Base-by-base conservation (phyloP, 2,797 vertebrate genomes). In the Adrianichthys oophorus region DNA sequence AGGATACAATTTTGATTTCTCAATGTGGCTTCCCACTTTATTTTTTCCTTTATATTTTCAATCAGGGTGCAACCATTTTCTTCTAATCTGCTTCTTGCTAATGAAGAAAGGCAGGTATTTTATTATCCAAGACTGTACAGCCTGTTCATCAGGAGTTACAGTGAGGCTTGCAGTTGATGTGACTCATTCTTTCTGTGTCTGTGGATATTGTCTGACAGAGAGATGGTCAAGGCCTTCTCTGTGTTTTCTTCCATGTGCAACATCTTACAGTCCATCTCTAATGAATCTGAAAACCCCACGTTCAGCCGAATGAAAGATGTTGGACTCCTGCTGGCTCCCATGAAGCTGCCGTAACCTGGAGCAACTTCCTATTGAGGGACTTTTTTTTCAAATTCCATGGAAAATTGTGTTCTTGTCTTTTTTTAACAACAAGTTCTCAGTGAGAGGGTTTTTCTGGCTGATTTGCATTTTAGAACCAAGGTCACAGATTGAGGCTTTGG, bases 391-490 rank as follows among this genome's bases (percentile, higher is more conserved):
- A 74, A 78, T 79, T 78, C 66, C 59, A 72, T 32, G 26, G 63
- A 54, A 57, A 32, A 45, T 74, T 74, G 19, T 63, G 48, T 63
- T 73, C 59, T 65, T 53, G 37, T 50, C 18, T 68, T 49, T 45
- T 55, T 51, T 56, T 70, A n/a, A n/a, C 62, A 46, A 57, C 42
- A 50, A 45, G 19, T 60, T 47, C 42, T 55, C 37, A 73, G 62
- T 69, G 76, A 29, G 32, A 37, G 32, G 32, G 32, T 10, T 13
- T 37, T 37, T 37, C 32, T 37, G 10, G 12, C 75, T 78, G 80
- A 85, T 89, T 86, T 87, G 79, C 82, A 80, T 89, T 84, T 84
- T 49, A 74, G 78, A 86, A 80, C 78, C 76, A 72, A 73, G 88
- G 85, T 89, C 84, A 79, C 17, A 59, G 76, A 83, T 56, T 48